A percentile compares a stretch with the other conserved stretches of the same genome.
Conservation (phyloP, 2,797 vertebrate genomes). For the Ctenopoma multispine region DNA sequence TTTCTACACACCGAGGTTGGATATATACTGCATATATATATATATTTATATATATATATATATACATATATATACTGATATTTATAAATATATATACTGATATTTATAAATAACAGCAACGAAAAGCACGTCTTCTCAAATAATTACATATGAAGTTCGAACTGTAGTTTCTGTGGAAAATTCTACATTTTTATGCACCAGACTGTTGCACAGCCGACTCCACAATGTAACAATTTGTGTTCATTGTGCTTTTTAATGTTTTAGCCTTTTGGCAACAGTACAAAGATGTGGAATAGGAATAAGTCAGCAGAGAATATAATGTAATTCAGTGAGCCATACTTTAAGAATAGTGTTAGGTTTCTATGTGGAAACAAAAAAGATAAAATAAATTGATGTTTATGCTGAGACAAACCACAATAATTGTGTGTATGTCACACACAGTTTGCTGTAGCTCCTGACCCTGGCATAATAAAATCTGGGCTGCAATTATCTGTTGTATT, state of each 20-base stretch:
- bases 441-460: too few species aligned
- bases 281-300: slow-evolving; percentile 1
- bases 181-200: slow-evolving; percentile 15
- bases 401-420: too few species aligned
- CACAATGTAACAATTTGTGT: slow-evolving; percentile 3
- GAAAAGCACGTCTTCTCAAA: not conserved
- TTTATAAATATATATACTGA: too few species aligned
- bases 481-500: not conserved
- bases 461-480: not conserved
- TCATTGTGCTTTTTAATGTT: slow-evolving; percentile 14
- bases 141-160: not conserved
- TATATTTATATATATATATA: too few species aligned
- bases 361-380: not conserved
- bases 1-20: not conserved
- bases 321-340: slow-evolving; percentile 1
- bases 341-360: not conserved
- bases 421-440: too few species aligned
- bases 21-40: too few species aligned
- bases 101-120: not conserved
- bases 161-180: not conserved
- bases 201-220: slow-evolving; percentile 19
- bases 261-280: slow-evolving; percentile 12
- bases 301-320: slow-evolving; percentile 1
- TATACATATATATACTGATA: too few species aligned
- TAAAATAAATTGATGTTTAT: not conserved